A percentile compares a stretch with the other conserved stretches of the same genome.
Evolutionary conservation across 2,797 vertebrate genomes (phyloP).

Genomic region (Emys orbicularis): DNA sequence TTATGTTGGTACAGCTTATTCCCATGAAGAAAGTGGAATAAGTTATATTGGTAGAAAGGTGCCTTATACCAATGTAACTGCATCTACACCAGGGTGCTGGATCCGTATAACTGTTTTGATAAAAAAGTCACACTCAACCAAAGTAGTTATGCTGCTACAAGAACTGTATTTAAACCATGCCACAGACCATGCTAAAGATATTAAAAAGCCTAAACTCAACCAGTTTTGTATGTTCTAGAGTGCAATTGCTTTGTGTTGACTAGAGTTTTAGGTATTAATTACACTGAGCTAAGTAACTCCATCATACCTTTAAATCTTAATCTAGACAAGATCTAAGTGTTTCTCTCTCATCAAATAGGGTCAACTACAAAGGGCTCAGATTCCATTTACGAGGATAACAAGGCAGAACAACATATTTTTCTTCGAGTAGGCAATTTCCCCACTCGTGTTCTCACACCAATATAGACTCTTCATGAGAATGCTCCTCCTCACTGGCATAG

Average conservation of each 20-base stretch:
- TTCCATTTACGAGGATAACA: neutral
- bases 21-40: neutral
- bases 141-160: neutral
- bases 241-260: neutral
- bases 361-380: neutral
- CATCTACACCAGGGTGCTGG: neutral
- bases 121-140: neutral
- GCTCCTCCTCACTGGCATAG: neutral
- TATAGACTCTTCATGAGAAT: neutral
- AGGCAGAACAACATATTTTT: neutral
- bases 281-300: neutral
- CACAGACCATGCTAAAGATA: too few species aligned
- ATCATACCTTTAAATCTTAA: too few species aligned
- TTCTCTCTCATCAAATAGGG: too few species aligned
- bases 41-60: neutral
- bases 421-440: too few species aligned
- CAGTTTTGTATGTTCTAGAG: neutral
- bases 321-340: too few species aligned
- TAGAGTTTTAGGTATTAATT: neutral
- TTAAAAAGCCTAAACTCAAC: neutral
- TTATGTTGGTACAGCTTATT: neutral
- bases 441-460: too few species aligned
- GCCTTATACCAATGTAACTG: neutral
- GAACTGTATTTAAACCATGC: neutral
- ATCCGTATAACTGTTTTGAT: too few species aligned